These are phyloP conservation scores for Alligator sinensis DNA, from an alignment of 2,113 vertebrate genomes.

Conservation along the genomic window DNA sequence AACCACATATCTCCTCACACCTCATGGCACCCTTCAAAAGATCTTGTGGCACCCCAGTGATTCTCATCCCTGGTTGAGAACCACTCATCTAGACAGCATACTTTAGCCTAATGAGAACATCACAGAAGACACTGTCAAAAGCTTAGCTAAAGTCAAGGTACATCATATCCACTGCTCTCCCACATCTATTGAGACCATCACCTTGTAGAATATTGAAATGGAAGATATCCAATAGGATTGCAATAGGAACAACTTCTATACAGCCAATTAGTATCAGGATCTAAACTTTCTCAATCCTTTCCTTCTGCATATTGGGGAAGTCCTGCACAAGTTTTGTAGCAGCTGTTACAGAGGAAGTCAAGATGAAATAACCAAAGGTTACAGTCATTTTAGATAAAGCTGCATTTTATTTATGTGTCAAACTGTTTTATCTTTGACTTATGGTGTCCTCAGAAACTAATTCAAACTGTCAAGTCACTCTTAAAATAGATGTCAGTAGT, in stretches of 20 bases:
- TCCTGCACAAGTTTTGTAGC: neutral
- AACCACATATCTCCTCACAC: too few relatives aligned
- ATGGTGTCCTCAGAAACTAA: neutral
- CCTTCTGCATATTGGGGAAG: neutral
- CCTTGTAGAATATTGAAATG: too few relatives aligned
- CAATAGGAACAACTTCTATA: neutral
- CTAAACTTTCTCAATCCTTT: neutral
- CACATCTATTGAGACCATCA: too few relatives aligned
- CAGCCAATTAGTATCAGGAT: rapidly evolving
- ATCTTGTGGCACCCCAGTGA: too few relatives aligned
- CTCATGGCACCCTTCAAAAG: too few relatives aligned
- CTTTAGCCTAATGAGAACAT: too few relatives aligned
- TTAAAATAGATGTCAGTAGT: neutral
- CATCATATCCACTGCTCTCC: too few relatives aligned
- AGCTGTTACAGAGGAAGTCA: neutral
- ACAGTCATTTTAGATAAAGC: neutral
- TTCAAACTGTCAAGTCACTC: neutral
- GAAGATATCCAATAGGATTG: neutral
- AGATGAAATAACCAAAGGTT: neutral
- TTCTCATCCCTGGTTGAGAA: too few relatives aligned
- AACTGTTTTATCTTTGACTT: rapidly evolving
- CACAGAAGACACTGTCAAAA: too few relatives aligned
- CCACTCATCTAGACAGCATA: too few relatives aligned
- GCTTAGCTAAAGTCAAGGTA: too few relatives aligned
- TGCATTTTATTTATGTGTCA: neutral